Evolutionary conservation across 2,888 invertebrate genomes (phyloP).

Genomic region (Eupithecia abbreviata): DNA sequence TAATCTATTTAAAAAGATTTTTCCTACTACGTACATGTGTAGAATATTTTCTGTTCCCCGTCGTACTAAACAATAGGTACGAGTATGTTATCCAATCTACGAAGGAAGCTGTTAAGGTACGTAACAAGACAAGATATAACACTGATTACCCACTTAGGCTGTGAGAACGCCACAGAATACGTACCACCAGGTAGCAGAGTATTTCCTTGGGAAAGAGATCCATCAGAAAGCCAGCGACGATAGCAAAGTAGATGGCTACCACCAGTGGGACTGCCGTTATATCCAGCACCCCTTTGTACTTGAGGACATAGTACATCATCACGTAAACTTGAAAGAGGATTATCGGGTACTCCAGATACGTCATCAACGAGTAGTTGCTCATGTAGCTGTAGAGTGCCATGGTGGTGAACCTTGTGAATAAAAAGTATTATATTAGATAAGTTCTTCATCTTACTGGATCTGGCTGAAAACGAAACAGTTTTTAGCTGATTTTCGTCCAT

Average conservation of each 20-base stretch:
- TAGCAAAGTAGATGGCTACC: slow-evolving; percentile 61
- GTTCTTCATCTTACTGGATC: not conserved
- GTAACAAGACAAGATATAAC: not conserved
- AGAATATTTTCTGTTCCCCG: not conserved
- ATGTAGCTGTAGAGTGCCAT: slow-evolving; percentile 92
- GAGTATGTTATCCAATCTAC: not conserved
- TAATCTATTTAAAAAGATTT: not conserved
- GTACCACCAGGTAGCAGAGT: slow-evolving; percentile 86
- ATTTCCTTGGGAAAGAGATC: slow-evolving; percentile 74
- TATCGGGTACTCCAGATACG: slow-evolving; percentile 93
- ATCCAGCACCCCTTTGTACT: slow-evolving; percentile 85
- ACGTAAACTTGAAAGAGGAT: slow-evolving; percentile 90
- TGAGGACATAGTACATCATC: slow-evolving; percentile 88
- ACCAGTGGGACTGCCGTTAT: slow-evolving; percentile 57
- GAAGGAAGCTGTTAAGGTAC: slow-evolving; percentile 6
- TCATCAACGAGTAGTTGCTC: slow-evolving; percentile 88
- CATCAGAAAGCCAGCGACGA: slow-evolving; percentile 56
- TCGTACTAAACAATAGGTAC: slow-evolving; percentile 5
- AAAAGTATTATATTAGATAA: not conserved
- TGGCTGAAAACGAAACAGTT: not conserved
- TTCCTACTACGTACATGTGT: not conserved
- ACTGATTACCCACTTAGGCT: not conserved
- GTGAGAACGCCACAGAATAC: not conserved
- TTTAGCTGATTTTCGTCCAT: not conserved
- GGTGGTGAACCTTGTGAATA: slow-evolving; percentile 88